Evolutionary conservation across 2,797 vertebrate genomes (phyloP).

Genomic region (Coluber constrictor): DNA sequence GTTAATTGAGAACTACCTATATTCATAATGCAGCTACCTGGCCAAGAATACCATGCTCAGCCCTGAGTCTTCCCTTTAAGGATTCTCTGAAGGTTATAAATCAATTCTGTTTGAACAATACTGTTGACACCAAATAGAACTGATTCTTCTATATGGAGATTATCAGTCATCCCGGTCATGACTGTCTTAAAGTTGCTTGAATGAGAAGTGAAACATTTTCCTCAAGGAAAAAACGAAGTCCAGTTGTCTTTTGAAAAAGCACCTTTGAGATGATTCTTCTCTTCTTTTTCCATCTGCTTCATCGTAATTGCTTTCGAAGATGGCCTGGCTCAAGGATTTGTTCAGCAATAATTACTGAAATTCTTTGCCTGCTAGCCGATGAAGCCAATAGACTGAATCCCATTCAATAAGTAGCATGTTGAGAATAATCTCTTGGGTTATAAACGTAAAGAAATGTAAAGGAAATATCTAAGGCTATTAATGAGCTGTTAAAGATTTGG

Average conservation of each 20-base stretch:
- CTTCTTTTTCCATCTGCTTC: conserved; percentile 77
- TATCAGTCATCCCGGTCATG: background rate
- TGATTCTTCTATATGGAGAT: background rate
- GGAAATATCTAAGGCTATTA: background rate
- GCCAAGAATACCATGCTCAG: background rate
- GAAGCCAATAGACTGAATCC: conserved; percentile 44
- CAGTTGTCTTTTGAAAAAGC: background rate
- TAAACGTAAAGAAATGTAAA: background rate
- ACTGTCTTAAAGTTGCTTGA: background rate
- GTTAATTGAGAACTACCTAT: background rate
- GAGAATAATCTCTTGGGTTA: background rate
- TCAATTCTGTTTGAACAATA: conserved; percentile 92
- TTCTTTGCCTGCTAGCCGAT: conserved; percentile 47
- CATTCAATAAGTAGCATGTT: background rate
- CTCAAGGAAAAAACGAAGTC: background rate
- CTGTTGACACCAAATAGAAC: conserved; percentile 60
- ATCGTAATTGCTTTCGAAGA: conserved; percentile 91
- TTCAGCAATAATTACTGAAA: conserved; percentile 70
- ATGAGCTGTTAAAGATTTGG: background rate
- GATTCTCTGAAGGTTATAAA: conserved; percentile 80
- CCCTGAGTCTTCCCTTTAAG: too few relatives aligned
- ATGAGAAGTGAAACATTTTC: background rate
- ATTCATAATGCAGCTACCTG: background rate
- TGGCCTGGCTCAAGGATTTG: conserved; percentile 85
- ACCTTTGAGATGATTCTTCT: background rate